phyloP scores from a whole-genome alignment of 2,888 invertebrate species.

The Micropterix aruncella region DNA sequence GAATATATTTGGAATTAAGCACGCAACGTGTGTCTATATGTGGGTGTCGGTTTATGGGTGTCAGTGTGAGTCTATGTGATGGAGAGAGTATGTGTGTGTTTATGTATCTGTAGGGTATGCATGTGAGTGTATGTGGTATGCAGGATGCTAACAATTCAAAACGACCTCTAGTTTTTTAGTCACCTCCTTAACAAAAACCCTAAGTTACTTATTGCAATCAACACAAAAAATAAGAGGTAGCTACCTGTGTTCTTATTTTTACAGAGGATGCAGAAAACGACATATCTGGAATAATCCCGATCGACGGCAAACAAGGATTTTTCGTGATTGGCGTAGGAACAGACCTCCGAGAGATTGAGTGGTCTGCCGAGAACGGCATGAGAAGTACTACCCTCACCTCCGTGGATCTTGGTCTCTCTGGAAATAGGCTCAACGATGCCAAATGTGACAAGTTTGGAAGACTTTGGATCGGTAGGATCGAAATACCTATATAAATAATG shows the following conservation, averaged over 20 bases:
- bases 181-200: too few species aligned
- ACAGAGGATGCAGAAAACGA: neutral
- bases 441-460: neutral
- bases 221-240: neutral
- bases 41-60: too few species aligned
- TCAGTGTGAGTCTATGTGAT: too few species aligned
- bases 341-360: neutral
- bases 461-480: neutral
- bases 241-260: neutral
- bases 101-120: too few species aligned
- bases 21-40: too few species aligned
- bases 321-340: neutral
- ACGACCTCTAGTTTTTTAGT: too few species aligned
- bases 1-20: too few species aligned
- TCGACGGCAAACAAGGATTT: neutral
- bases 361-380: neutral
- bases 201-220: too few species aligned
- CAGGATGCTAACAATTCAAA: too few species aligned
- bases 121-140: too few species aligned
- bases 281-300: neutral
- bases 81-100: too few species aligned
- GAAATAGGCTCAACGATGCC: neutral
- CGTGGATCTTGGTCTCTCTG: neutral
- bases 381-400: neutral
- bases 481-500: too few species aligned